Conservation (phyloP, 2,113 vertebrate species). For the Clarias magur region DNA sequence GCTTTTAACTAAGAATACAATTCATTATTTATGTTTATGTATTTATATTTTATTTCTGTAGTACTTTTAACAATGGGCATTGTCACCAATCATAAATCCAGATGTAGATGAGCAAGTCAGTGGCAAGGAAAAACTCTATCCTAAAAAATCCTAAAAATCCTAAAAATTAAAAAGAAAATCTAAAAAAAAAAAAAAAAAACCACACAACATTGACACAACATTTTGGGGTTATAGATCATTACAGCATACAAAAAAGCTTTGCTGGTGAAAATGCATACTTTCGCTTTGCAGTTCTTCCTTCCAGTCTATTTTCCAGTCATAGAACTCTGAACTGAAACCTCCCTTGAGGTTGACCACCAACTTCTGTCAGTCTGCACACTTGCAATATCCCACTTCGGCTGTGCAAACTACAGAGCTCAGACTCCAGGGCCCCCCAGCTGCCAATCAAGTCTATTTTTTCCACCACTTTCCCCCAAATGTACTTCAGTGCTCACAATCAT, state of each 20-base stretch:
- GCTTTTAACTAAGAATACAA: neutral
- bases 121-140: neutral
- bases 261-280: constrained; percentile 38
- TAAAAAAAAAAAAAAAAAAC: too few species aligned
- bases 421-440: neutral
- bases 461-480: neutral
- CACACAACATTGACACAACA: neutral
- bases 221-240: neutral
- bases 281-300: constrained; percentile 25
- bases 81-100: neutral
- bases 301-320: neutral
- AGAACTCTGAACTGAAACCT: constrained; percentile 21
- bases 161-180: too few species aligned
- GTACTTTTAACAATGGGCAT: neutral
- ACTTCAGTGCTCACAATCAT: neutral
- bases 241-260: neutral
- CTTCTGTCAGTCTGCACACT: constrained; percentile 1
- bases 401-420: neutral
- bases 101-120: neutral
- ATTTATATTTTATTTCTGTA: neutral
- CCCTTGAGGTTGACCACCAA: constrained; percentile 14
- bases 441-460: neutral
- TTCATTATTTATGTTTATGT: too few species aligned
- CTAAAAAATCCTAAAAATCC: too few species aligned
- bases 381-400: neutral